Evolutionary conservation across 2,888 invertebrate species (phyloP).

Genomic region (Drosophila greeni): DNA sequence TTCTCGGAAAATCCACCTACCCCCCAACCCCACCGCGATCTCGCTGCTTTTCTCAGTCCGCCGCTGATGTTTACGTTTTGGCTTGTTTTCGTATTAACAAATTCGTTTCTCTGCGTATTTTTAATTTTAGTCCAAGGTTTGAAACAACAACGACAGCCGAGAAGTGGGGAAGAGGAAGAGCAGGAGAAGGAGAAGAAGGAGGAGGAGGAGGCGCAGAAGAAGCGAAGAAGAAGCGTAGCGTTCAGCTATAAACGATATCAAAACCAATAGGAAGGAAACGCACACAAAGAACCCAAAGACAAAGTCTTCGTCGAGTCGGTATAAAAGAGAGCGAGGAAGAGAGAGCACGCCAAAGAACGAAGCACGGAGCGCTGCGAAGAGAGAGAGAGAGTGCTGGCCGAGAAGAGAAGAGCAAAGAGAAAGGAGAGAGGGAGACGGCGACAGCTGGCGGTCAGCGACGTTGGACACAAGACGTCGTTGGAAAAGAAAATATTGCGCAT

Average conservation of each 20-base stretch:
- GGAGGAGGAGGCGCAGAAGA: background rate
- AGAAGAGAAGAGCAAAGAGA: background rate
- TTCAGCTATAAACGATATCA: constrained; percentile 37
- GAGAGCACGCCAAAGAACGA: constrained; percentile 8
- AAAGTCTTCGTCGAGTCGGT: constrained; percentile 50
- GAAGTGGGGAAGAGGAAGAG: constrained; percentile 16
- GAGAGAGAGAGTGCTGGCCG: constrained; percentile 9
- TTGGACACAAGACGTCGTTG: constrained; percentile 45
- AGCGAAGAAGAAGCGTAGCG: constrained; percentile 32
- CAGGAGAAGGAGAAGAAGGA: background rate
- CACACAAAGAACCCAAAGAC: constrained; percentile 40
- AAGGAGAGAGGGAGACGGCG: constrained; percentile 8
- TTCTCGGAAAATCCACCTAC: constrained; percentile 4
- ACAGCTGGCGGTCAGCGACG: constrained; percentile 34
- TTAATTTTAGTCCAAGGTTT: constrained; percentile 78
- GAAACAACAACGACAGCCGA: constrained; percentile 56
- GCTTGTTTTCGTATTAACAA: constrained; percentile 68
- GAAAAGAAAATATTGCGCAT: constrained; percentile 58
- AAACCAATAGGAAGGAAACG: constrained; percentile 28
- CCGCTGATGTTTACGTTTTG: constrained; percentile 60
- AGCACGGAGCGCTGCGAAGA: background rate
- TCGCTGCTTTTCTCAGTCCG: constrained; percentile 4
- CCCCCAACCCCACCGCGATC: background rate
- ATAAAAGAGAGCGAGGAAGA: constrained; percentile 5
- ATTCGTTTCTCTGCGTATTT: constrained; percentile 66